phyloP scores from a whole-genome alignment of 2,113 vertebrate species.

The Cariama cristata region DNA sequence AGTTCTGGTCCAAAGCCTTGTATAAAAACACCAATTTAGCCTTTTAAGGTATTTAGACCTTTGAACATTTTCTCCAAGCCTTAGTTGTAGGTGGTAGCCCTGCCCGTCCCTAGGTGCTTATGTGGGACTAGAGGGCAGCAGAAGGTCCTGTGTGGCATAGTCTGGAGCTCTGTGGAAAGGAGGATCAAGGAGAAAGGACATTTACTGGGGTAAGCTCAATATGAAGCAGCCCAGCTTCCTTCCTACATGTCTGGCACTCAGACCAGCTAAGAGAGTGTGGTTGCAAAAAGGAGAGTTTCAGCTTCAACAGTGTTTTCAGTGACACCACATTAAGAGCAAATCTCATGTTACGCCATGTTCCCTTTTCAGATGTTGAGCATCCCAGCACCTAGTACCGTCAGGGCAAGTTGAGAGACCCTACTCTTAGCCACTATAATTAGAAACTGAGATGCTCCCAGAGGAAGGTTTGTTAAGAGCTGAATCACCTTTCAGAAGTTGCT shows the following conservation, averaged over 20 bases:
- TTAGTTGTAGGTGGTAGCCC: background rate
- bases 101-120: background rate
- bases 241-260: background rate
- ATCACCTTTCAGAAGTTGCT: slow-evolving; percentile 6
- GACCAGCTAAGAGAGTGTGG: background rate
- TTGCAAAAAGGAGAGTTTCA: background rate
- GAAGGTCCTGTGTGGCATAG: background rate
- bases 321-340: background rate
- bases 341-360: background rate
- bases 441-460: background rate
- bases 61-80: background rate
- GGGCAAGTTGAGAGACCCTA: background rate
- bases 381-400: accelerated
- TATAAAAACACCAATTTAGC: background rate
- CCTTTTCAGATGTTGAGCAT: background rate
- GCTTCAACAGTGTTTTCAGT: background rate
- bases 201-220: background rate
- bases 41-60: background rate
- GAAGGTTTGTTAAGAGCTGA: background rate
- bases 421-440: slow-evolving; percentile 5
- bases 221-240: background rate
- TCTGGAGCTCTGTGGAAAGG: background rate
- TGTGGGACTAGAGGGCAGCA: background rate
- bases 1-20: background rate
- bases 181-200: background rate